These are phyloP conservation scores for Auanema sp. DNA, from an alignment of 2,888 invertebrate genomes.

Conservation along the genomic window DNA sequence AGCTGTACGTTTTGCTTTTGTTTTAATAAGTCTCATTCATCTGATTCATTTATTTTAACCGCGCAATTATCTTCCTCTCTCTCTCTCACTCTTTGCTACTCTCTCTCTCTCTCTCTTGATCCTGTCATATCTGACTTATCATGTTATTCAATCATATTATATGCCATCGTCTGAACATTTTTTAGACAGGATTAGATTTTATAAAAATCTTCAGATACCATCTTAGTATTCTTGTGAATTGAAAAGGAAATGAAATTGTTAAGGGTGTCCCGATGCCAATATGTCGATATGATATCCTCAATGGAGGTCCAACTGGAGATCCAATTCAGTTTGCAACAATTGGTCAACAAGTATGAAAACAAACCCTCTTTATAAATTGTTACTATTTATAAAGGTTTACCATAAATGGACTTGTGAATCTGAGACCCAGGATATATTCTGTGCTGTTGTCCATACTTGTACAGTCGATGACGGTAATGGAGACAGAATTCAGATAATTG, in stretches of 20 bases:
- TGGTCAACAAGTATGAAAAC: slow-evolving; percentile 43
- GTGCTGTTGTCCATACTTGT: slow-evolving; percentile 59
- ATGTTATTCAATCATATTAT: neutral
- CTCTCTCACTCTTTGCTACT: too few relatives aligned
- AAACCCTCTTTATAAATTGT: neutral
- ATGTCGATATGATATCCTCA: slow-evolving; percentile 57
- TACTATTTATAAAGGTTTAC: slow-evolving; percentile 35
- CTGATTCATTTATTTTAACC: too few relatives aligned
- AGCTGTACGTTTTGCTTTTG: slow-evolving; percentile 34
- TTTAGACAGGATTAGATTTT: too few relatives aligned
- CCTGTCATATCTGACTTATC: neutral
- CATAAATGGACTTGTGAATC: slow-evolving; percentile 60
- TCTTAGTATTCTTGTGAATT: neutral
- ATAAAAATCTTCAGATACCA: too few relatives aligned
- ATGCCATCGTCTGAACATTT: neutral
- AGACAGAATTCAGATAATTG: slow-evolving; percentile 45
- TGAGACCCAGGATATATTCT: slow-evolving; percentile 59
- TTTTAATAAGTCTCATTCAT: neutral
- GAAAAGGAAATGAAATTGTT: neutral
- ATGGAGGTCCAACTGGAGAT: slow-evolving; percentile 55
- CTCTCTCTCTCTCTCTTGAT: too few relatives aligned
- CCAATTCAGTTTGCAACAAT: slow-evolving; percentile 57
- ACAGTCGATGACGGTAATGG: slow-evolving; percentile 59
- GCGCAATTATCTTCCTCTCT: neutral
- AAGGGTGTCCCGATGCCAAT: slow-evolving; percentile 59